A percentile compares a stretch with the other conserved stretches of the same genome.
phyloP scores from a whole-genome alignment of 2,113 vertebrate species.

The Equus przewalskii region DNA sequence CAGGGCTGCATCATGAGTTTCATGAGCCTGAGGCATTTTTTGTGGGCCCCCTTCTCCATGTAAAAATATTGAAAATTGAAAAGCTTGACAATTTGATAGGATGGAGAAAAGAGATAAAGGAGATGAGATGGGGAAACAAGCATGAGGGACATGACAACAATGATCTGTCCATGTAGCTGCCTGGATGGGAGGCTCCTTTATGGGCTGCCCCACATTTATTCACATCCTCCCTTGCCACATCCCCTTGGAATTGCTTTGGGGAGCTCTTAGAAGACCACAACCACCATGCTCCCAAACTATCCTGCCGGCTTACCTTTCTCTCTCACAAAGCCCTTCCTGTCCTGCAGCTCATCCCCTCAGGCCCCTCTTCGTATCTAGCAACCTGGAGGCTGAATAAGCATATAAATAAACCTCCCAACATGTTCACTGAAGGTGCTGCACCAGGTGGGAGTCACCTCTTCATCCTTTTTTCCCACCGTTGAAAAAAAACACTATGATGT shows the following conservation, averaged over 20 bases:
- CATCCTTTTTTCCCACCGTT: background rate
- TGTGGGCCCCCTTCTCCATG: background rate
- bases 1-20: background rate
- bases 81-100: background rate
- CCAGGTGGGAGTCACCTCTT: background rate
- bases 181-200: background rate
- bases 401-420: background rate
- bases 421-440: background rate
- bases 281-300: background rate
- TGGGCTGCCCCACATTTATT: background rate
- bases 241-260: too few relatives aligned
- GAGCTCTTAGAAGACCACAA: background rate
- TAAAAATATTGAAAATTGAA: background rate
- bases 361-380: background rate
- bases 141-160: background rate
- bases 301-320: background rate
- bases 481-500: background rate
- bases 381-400: background rate
- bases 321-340: background rate
- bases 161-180: background rate
- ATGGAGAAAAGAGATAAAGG: background rate
- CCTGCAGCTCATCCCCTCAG: background rate
- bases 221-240: background rate
- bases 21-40: background rate
- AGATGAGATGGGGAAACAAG: background rate